Evolutionary conservation across 2,797 vertebrate genomes (phyloP).

Genomic region (Dermochelys coriacea): DNA sequence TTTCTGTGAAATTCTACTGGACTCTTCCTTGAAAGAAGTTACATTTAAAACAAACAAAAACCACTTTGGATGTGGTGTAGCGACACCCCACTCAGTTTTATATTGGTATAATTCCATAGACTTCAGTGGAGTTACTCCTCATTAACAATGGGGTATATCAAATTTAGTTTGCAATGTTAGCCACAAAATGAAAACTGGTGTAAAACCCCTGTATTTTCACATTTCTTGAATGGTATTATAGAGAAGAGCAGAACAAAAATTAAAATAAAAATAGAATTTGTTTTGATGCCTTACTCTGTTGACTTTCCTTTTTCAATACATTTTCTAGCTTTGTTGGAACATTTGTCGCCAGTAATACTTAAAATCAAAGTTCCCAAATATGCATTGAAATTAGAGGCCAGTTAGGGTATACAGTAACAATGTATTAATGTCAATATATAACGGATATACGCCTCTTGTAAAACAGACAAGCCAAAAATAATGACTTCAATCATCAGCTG

Average conservation of each 20-base stretch:
- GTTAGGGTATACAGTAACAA: slow-evolving; percentile 5
- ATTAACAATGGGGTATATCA: not conserved
- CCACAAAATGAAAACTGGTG: not conserved
- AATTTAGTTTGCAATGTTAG: not conserved
- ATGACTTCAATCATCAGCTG: slow-evolving; percentile 29
- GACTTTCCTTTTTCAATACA: not conserved
- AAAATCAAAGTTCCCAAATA: not conserved
- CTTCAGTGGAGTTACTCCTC: not conserved
- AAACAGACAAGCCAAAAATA: slow-evolving; percentile 25
- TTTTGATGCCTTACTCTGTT: not conserved
- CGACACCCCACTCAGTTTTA: not conserved
- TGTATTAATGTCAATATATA: not conserved
- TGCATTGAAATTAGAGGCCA: not conserved
- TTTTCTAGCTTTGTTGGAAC: not conserved
- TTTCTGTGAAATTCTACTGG: not conserved
- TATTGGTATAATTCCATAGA: not conserved
- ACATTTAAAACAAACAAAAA: not conserved
- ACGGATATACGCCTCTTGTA: not conserved
- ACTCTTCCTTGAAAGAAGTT: not conserved
- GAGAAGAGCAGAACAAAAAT: not conserved
- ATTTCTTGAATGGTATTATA: not conserved
- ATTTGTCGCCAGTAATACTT: not conserved
- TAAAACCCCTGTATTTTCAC: not conserved
- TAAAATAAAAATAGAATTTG: not conserved
- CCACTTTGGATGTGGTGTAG: not conserved